These are phyloP conservation scores for Chrysotoxum bicinctum DNA, from an alignment of 2,888 invertebrate genomes.

Conservation along the genomic window DNA sequence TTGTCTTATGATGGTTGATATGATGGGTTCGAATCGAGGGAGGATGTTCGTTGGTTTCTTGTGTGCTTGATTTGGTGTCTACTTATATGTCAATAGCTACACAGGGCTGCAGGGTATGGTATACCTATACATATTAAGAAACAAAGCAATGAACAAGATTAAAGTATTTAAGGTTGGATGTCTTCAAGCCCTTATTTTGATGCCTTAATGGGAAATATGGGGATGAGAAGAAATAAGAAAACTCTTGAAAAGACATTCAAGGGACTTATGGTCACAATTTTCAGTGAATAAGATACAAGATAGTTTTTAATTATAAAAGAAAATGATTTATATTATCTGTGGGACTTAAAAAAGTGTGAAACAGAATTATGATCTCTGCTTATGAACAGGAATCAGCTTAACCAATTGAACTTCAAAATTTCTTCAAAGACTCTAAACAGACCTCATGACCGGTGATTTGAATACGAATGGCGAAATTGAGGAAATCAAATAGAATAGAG, in stretches of 20 bases:
- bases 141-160: not conserved
- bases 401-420: too few relatives aligned
- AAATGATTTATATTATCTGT: too few relatives aligned
- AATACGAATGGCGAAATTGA: too few relatives aligned
- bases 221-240: not conserved
- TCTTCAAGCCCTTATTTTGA: not conserved
- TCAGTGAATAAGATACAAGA: too few relatives aligned
- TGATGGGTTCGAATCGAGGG: not conserved
- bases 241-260: not conserved
- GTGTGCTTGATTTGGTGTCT: constrained; percentile 10
- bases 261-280: too few relatives aligned
- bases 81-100: constrained; percentile 2
- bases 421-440: too few relatives aligned
- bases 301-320: too few relatives aligned
- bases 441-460: too few relatives aligned
- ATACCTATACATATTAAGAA: not conserved
- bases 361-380: too few relatives aligned
- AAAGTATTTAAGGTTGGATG: not conserved
- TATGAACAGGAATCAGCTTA: too few relatives aligned
- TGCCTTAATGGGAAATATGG: not conserved
- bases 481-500: too few relatives aligned
- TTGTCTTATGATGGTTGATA: constrained; percentile 6
- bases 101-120: not conserved
- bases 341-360: too few relatives aligned
- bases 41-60: not conserved